These are phyloP conservation scores for Saimiri boliviensis DNA, from an alignment of 2,113 vertebrate species.

Conservation along the genomic window DNA sequence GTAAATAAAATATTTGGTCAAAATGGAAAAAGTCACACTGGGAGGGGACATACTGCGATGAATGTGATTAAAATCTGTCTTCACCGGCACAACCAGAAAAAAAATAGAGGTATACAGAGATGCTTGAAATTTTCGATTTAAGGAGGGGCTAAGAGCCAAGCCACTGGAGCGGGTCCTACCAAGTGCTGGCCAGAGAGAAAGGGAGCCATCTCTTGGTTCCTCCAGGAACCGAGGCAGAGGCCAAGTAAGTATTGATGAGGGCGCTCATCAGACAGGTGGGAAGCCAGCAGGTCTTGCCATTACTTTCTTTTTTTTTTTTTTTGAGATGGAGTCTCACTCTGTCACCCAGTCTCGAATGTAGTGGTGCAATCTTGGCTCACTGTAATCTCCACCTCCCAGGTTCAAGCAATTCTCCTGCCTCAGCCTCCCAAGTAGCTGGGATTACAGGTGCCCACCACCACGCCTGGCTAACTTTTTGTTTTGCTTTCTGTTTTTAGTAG, in stretches of 20 bases:
- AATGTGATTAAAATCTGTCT: not conserved
- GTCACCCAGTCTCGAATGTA: too few relatives aligned
- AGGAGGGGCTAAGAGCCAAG: not conserved
- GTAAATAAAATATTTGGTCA: conserved; percentile 28
- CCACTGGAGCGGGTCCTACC: not conserved
- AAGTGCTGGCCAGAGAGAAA: not conserved
- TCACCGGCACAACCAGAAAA: not conserved
- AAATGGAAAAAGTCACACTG: conserved; percentile 17
- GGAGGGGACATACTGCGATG: rapidly evolving
- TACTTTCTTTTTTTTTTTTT: too few relatives aligned
- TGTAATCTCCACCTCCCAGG: too few relatives aligned
- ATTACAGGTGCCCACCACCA: too few relatives aligned
- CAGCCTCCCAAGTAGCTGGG: too few relatives aligned
- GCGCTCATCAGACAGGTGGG: not conserved
- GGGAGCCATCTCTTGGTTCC: not conserved
- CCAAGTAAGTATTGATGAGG: not conserved
- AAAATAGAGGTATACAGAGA: not conserved
- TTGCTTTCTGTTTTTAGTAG: too few relatives aligned
- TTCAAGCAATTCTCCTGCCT: too few relatives aligned
- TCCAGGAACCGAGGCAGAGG: not conserved
- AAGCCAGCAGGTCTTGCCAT: not conserved
- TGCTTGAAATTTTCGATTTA: not conserved
- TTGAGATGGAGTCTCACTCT: too few relatives aligned
- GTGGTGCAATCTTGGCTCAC: too few relatives aligned
- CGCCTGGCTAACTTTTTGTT: too few relatives aligned